Base-by-base conservation (phyloP, 2,888 invertebrate genomes). In the Dryadula phaetusa region DNA sequence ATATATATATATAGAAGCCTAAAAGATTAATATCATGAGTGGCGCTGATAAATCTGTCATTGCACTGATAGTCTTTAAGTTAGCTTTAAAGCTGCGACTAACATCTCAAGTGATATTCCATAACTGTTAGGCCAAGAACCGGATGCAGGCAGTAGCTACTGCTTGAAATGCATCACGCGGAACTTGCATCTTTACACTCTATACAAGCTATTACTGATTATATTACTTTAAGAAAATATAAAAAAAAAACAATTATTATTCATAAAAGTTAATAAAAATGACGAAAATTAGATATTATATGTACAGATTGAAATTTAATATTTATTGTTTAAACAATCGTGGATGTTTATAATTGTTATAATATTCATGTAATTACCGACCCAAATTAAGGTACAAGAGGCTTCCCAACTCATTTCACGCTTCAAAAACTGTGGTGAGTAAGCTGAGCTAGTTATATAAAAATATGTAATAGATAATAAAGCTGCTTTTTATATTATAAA, bases 351-450 rank as follows among this genome's bases (percentile, higher is more conserved):
- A n/a, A n/a, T n/a, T n/a, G n/a, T n/a, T 28, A 28, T 28, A 28
- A 28, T 28, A 28, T 28, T 16, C 42, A 44, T 16, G 22, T 25
- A 25, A 22, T 22, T n/a, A n/a, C n/a, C n/a, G n/a, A n/a, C n/a
- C n/a, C n/a, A n/a, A n/a, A n/a, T n/a, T 10, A n/a, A 25, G 25
- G n/a, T 28, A 25, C 2, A 25, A 49, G 22, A 49, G 52, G 52
- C 8, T 52, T 52, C 28, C 28, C 28, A 28, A 52, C 28, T 25
- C 52, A 52, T 52, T 28, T 52, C 52, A 28, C 52, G 52, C 28
- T 25, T 7, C 28, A 28, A 52, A 16, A 28, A n/a, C 14, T 52
- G 16, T 10, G n/a, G 12, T 12, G 22, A 22, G 20, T 46, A 22
- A 46, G 46, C 46, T 37, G 2, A 37, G 32, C 5, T 32, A 32